A percentile compares a stretch with the other conserved stretches of the same genome.
Evolutionary conservation across 2,888 invertebrate species (phyloP).

Genomic region (Lottia gigantea): DNA sequence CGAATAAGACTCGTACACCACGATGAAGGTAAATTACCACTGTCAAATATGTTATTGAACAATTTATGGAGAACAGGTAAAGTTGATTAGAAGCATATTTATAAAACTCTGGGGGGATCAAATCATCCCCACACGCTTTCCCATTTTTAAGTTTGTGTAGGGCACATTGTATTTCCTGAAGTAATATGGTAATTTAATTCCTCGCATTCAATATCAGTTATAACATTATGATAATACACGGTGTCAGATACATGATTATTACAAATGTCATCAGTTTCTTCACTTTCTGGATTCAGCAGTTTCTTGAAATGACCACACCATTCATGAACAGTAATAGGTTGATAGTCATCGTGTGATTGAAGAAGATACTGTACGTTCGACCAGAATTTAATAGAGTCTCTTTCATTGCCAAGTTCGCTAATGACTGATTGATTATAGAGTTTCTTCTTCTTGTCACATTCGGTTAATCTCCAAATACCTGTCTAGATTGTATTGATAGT

Average conservation of each 20-base stretch:
- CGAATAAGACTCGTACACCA: too few species aligned
- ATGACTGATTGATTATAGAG: too few species aligned
- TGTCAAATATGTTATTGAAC: too few species aligned
- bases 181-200: slow-evolving; percentile 14
- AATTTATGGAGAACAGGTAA: slow-evolving; percentile 5
- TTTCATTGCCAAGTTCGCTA: not conserved
- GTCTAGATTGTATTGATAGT: too few species aligned
- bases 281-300: too few species aligned
- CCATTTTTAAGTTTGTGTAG: slow-evolving; percentile 14
- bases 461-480: too few species aligned
- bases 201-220: too few species aligned
- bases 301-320: too few species aligned
- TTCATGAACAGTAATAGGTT: not conserved
- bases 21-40: too few species aligned
- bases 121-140: slow-evolving; percentile 10
- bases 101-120: slow-evolving; percentile 12
- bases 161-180: slow-evolving; percentile 5
- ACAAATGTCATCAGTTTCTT: not conserved
- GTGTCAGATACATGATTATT: not conserved
- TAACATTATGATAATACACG: not conserved
- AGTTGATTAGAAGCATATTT: slow-evolving; percentile 9
- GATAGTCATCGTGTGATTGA: not conserved
- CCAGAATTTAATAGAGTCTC: not conserved
- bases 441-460: too few species aligned
- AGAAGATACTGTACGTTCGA: not conserved